Conservation (phyloP, 1,140 invertebrate species). For the Lethrus apterus region DNA sequence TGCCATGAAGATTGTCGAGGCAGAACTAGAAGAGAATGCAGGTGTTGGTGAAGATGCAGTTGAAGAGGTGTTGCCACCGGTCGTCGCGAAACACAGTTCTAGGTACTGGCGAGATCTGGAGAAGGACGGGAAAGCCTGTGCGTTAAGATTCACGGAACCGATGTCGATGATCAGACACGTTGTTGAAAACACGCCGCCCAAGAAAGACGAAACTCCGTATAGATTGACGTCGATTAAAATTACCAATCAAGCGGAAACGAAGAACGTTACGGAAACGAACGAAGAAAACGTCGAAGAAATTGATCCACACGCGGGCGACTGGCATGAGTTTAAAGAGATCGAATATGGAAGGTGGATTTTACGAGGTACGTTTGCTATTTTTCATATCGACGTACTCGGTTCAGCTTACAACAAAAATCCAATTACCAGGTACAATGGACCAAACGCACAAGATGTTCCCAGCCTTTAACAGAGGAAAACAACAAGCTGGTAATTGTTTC, state of each 20-base stretch:
- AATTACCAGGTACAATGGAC: conserved; percentile 24
- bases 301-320: conserved; percentile 29
- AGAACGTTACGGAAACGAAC: conserved; percentile 24
- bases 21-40: conserved; percentile 1
- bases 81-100: conserved; percentile 8
- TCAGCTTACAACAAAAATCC: not conserved
- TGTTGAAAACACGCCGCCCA: conserved; percentile 30
- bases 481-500: conserved; percentile 26
- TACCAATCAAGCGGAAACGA: conserved; percentile 24
- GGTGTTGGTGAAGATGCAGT: conserved; percentile 9
- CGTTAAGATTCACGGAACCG: conserved; percentile 29
- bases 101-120: conserved; percentile 18
- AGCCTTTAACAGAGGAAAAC: conserved; percentile 30
- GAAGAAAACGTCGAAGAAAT: conserved; percentile 12
- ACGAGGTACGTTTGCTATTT: conserved; percentile 20
- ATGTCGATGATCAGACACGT: conserved; percentile 31
- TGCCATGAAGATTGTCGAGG: not conserved
- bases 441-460: conserved; percentile 32
- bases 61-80: conserved; percentile 3
- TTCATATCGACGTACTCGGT: not conserved
- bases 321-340: conserved; percentile 35
- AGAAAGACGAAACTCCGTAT: conserved; percentile 24
- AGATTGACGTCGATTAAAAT: conserved; percentile 26
- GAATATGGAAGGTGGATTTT: conserved; percentile 35
- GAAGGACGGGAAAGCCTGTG: conserved; percentile 30